phyloP scores from a whole-genome alignment of 2,888 invertebrate genomes.

The Drosophila kanekoi region DNA sequence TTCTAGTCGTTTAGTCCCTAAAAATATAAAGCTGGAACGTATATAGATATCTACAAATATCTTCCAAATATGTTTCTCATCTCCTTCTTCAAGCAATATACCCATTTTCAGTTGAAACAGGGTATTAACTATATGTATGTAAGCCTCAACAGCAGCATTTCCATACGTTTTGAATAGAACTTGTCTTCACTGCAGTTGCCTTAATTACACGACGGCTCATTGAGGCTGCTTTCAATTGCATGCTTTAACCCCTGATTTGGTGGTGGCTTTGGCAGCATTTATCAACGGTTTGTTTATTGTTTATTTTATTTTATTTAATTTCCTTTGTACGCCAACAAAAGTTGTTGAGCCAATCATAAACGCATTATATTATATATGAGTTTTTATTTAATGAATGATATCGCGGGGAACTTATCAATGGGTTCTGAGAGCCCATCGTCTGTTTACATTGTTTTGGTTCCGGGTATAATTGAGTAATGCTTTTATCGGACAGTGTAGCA shows the following conservation, averaged over 20 bases:
- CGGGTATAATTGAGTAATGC: slow-evolving; percentile 4
- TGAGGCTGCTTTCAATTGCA: slow-evolving; percentile 36
- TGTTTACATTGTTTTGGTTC: slow-evolving; percentile 13
- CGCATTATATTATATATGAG: slow-evolving; percentile 1
- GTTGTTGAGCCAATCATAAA: slow-evolving; percentile 1
- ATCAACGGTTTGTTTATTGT: slow-evolving; percentile 26
- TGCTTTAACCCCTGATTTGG: neutral
- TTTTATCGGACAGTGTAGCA: neutral
- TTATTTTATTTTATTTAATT: slow-evolving; percentile 44
- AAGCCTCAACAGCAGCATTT: slow-evolving; percentile 4
- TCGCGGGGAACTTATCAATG: slow-evolving; percentile 23
- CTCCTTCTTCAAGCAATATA: no score
- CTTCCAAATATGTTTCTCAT: no score
- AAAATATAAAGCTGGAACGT: no score
- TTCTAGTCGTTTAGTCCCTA: no score
- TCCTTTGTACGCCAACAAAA: slow-evolving; percentile 4
- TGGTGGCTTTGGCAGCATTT: neutral
- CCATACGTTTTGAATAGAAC: neutral
- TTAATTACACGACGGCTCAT: slow-evolving; percentile 52
- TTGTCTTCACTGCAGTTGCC: slow-evolving; percentile 47
- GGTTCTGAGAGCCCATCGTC: neutral
- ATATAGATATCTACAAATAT: no score
- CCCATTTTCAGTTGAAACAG: neutral
- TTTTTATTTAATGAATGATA: slow-evolving; percentile 10
- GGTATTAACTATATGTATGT: neutral